Conservation (phyloP, 2,888 invertebrate genomes). For the Troilus luridus region DNA sequence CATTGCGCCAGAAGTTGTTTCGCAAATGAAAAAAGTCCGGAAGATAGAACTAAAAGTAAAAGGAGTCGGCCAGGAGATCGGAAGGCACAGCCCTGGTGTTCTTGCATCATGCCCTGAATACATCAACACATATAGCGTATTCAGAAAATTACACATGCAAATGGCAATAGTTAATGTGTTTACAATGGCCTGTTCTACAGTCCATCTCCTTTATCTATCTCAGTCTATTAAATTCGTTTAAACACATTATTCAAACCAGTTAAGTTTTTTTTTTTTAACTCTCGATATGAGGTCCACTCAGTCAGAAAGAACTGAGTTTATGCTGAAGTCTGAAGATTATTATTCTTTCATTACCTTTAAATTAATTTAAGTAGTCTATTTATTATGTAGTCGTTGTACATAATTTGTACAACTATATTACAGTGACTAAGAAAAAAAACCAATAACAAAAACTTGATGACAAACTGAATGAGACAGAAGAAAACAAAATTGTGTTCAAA, state of each 20-base stretch:
- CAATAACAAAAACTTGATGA: no score
- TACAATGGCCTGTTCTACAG: conserved; percentile 77
- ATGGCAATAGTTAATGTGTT: conserved; percentile 87
- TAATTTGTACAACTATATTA: no score
- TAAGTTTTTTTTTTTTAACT: not conserved
- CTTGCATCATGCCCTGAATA: conserved; percentile 85
- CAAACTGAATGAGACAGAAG: no score
- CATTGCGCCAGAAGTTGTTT: conserved; percentile 81
- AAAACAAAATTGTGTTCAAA: no score
- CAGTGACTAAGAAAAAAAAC: no score
- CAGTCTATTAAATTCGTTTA: conserved; percentile 50
- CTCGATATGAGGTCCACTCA: not conserved
- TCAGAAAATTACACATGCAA: conserved; percentile 82
- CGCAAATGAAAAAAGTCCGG: conserved; percentile 81
- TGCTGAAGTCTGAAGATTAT: conserved; percentile 15
- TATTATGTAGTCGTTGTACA: conserved; percentile 34
- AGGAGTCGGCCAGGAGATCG: conserved; percentile 85
- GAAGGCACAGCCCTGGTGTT: conserved; percentile 79
- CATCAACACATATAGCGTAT: conserved; percentile 80
- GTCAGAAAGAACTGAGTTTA: conserved; percentile 1
- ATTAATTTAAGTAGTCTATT: conserved; percentile 9
- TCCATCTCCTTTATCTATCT: conserved; percentile 79
- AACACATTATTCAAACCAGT: not conserved
- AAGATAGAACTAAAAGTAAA: conserved; percentile 75
- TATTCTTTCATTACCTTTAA: conserved; percentile 9